phyloP scores from a whole-genome alignment of 2,113 vertebrate genomes.

The Paradoxurus hermaphroditus region DNA sequence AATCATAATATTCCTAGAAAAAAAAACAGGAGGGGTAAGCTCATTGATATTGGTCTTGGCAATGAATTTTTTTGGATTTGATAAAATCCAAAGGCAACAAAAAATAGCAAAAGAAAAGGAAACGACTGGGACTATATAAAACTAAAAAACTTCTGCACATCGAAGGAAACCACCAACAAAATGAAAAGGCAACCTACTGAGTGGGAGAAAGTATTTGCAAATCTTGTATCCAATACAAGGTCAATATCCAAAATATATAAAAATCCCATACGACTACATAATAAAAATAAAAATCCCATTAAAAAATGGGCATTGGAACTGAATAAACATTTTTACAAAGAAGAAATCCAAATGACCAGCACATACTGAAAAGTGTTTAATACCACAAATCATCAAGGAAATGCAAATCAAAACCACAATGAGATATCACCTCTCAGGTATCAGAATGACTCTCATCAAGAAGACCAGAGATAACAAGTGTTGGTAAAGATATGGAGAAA shows the following conservation, averaged over 20 bases:
- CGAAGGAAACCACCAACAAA: not conserved
- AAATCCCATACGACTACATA: not conserved
- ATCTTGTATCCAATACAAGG: not conserved
- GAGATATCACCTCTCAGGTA: not conserved
- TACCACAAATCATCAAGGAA: not conserved
- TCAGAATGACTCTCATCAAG: not conserved
- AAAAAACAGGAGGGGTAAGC: not conserved
- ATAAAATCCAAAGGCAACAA: not conserved
- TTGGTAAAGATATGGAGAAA: not conserved
- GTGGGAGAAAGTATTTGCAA: not conserved
- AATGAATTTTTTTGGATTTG: not conserved
- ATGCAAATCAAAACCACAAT: not conserved
- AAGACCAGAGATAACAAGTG: not conserved
- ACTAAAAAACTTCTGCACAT: not conserved
- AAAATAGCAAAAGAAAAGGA: not conserved
- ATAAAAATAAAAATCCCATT: not conserved
- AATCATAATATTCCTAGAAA: not conserved
- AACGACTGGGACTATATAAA: not conserved
- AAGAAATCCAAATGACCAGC: not conserved
- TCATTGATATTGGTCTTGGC: not conserved
- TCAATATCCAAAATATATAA: not conserved
- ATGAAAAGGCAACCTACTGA: not conserved
- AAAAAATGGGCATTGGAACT: not conserved
- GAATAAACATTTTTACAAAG: not conserved
- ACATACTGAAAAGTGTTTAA: not conserved